Evolutionary conservation across 2,797 vertebrate species (phyloP).

Genomic region (Poecilia gillii): DNA sequence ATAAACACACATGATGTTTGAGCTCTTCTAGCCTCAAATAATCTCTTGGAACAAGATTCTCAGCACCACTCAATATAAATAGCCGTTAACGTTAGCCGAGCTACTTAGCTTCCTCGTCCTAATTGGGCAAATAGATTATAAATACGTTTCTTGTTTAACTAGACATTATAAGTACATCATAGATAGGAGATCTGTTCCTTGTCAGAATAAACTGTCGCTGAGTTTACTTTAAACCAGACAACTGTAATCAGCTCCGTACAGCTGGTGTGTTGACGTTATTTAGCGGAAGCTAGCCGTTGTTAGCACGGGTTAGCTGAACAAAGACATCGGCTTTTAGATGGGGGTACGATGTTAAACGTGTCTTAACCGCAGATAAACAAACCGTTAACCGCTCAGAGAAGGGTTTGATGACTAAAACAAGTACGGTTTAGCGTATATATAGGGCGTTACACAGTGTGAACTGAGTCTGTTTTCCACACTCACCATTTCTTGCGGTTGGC

Average conservation of each 20-base stretch:
- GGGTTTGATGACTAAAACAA: background rate
- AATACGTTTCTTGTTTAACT: background rate
- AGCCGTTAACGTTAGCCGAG: conserved; percentile 22
- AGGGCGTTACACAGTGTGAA: background rate
- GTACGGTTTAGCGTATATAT: background rate
- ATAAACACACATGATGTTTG: background rate
- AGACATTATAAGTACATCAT: background rate
- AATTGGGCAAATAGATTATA: conserved; percentile 17
- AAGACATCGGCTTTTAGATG: conserved; percentile 47
- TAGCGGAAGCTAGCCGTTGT: conserved; percentile 37
- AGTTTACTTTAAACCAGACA: background rate
- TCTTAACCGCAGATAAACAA: background rate
- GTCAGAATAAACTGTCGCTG: background rate
- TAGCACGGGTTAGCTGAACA: conserved; percentile 74
- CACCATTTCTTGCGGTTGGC: conserved; percentile 82
- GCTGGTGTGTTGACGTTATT: background rate
- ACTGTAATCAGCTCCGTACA: background rate
- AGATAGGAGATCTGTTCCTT: accelerated
- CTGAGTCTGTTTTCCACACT: conserved; percentile 64
- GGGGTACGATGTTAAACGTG: conserved; percentile 5
- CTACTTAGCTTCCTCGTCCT: conserved; percentile 36
- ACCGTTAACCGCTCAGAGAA: background rate
- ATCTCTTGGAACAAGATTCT: accelerated
- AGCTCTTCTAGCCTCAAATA: background rate
- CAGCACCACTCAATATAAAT: background rate